Conservation (phyloP, 1,140 invertebrate species). For the Lepidurus packardi region DNA sequence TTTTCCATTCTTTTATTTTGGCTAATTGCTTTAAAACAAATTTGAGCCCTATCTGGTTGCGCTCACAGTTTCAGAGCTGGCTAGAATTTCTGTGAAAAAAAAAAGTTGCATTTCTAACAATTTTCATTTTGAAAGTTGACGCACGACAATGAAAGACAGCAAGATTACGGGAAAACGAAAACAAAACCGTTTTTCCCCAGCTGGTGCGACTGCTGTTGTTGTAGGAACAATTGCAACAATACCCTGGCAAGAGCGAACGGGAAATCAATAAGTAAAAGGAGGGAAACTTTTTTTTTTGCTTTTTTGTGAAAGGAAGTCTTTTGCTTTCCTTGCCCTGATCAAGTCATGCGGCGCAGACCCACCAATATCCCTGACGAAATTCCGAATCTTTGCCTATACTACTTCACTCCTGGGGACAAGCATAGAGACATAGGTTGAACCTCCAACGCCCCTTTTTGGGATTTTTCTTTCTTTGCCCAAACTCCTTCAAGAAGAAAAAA, state of each 20-base stretch:
- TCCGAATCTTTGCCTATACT: conserved; percentile 19
- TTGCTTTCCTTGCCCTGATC: background rate
- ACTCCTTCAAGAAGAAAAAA: background rate
- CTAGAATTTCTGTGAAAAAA: background rate
- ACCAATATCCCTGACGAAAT: background rate
- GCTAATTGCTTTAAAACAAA: background rate
- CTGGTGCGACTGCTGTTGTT: background rate
- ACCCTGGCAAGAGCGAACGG: background rate
- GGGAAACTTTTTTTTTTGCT: background rate
- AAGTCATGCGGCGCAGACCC: conserved; percentile 5
- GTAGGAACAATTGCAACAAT: conserved; percentile 11
- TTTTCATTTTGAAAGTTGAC: background rate
- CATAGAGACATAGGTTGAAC: background rate
- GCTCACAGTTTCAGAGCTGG: background rate
- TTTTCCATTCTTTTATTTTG: background rate
- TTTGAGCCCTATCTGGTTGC: background rate
- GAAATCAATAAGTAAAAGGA: conserved; percentile 11
- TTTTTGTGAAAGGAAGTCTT: background rate
- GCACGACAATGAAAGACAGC: background rate
- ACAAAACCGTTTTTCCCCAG: background rate
- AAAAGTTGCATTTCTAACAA: background rate
- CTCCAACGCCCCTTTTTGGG: background rate
- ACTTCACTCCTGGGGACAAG: conserved; percentile 4
- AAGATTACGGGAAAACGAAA: background rate
- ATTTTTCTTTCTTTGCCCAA: background rate